Evolutionary conservation across 2,797 vertebrate genomes (phyloP).

Genomic region (Trachurus trachurus): DNA sequence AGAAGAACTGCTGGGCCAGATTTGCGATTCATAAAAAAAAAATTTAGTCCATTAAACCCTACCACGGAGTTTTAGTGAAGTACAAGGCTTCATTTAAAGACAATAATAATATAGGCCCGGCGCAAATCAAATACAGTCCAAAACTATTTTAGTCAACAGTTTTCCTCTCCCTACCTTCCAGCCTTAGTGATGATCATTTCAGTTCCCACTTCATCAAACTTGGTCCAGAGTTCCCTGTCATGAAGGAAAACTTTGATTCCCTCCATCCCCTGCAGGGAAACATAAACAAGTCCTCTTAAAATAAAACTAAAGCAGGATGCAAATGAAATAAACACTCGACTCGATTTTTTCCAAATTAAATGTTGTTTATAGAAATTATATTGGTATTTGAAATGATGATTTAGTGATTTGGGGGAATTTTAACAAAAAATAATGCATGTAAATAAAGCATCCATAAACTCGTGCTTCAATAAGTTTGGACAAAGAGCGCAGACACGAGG

Average conservation of each 20-base stretch:
- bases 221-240: slow-evolving; percentile 94
- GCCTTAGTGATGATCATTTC: slow-evolving; percentile 99
- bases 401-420: background rate
- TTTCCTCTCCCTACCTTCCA: slow-evolving; percentile 86
- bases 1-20: background rate
- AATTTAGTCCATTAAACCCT: background rate
- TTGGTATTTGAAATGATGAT: background rate
- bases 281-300: slow-evolving; percentile 15
- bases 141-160: background rate
- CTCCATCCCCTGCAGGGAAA: slow-evolving; percentile 90
- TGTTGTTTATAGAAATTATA: background rate
- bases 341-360: background rate
- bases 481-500: background rate
- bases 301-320: background rate
- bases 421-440: too few relatives aligned
- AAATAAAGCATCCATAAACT: background rate
- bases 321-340: background rate
- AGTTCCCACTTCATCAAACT: slow-evolving; percentile 95
- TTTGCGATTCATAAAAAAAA: background rate
- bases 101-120: too few relatives aligned
- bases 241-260: slow-evolving; percentile 95
- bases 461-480: background rate
- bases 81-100: background rate
- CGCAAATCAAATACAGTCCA: background rate
- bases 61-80: background rate